Evolutionary conservation across 2,113 vertebrate genomes (phyloP).

Genomic region (Anthoscopus minutus): DNA sequence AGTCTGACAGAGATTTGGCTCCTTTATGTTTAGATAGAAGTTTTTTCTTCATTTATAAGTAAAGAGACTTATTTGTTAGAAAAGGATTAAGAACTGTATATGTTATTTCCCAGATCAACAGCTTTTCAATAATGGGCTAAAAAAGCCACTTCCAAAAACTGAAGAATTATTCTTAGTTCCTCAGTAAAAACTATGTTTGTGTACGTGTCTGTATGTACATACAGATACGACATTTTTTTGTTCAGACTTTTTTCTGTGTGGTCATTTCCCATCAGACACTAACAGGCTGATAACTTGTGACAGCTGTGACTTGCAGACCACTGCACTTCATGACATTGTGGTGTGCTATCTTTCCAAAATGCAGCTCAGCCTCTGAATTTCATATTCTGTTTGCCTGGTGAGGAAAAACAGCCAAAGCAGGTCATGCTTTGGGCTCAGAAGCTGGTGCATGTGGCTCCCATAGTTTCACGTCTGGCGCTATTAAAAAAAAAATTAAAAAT

Average conservation of each 20-base stretch:
- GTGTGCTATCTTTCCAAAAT: background rate
- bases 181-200: background rate
- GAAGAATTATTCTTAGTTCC: background rate
- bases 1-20: background rate
- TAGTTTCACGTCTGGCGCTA: background rate
- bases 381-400: background rate
- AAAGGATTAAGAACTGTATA: background rate
- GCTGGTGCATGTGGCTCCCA: fast-evolving
- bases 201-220: too few species aligned
- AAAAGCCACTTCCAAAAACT: background rate
- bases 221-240: background rate
- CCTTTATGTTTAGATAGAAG: background rate
- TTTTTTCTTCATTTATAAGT: background rate
- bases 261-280: background rate
- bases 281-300: background rate
- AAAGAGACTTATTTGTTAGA: background rate
- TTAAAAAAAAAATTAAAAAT: background rate
- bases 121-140: background rate
- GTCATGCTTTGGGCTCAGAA: background rate
- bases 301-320: background rate
- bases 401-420: background rate
- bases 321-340: fast-evolving
- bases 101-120: background rate
- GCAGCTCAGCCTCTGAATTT: background rate
- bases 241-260: background rate